Evolutionary conservation across 2,888 invertebrate species (phyloP).

Genomic region (Caenorhabditis sp.): DNA sequence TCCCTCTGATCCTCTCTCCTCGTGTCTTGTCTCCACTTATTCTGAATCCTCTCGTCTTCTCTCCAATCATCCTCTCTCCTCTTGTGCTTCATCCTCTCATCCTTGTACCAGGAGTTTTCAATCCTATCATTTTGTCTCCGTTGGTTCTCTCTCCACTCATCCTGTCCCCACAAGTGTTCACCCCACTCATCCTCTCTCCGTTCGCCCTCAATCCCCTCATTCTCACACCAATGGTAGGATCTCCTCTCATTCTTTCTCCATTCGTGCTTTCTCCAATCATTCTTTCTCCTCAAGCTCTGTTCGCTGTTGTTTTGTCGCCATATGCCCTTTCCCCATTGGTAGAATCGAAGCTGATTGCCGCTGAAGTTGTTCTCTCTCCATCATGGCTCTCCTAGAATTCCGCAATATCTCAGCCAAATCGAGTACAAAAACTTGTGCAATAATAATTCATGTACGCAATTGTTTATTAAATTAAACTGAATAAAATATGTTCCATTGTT

Average conservation of each 20-base stretch:
- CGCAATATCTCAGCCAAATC: neutral
- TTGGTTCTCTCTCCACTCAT: constrained; percentile 74
- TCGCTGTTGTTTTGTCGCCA: constrained; percentile 76
- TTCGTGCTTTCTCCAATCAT: constrained; percentile 77
- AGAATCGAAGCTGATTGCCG: constrained; percentile 73
- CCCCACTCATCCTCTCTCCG: constrained; percentile 75
- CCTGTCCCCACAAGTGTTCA: constrained; percentile 75
- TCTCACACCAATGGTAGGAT: constrained; percentile 72
- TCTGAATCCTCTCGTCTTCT: constrained; percentile 69
- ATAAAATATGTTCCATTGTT: neutral
- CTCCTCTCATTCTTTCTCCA: constrained; percentile 72
- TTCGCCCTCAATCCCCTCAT: constrained; percentile 75
- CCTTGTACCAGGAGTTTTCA: constrained; percentile 71
- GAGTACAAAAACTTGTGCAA: constrained; percentile 53
- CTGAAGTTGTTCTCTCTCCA: constrained; percentile 76
- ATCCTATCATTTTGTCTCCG: constrained; percentile 75
- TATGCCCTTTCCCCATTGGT: constrained; percentile 76
- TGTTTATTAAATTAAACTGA: too few species aligned
- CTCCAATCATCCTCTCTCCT: constrained; percentile 73
- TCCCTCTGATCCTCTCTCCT: constrained; percentile 74
- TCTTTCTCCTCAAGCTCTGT: constrained; percentile 75
- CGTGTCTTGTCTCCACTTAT: constrained; percentile 73
- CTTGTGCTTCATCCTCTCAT: constrained; percentile 75
- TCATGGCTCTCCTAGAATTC: constrained; percentile 68
- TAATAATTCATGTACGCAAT: constrained; percentile 27